These are phyloP conservation scores for Phyllotreta striolata DNA, from an alignment of 2,888 invertebrate genomes.

Conservation along the genomic window DNA sequence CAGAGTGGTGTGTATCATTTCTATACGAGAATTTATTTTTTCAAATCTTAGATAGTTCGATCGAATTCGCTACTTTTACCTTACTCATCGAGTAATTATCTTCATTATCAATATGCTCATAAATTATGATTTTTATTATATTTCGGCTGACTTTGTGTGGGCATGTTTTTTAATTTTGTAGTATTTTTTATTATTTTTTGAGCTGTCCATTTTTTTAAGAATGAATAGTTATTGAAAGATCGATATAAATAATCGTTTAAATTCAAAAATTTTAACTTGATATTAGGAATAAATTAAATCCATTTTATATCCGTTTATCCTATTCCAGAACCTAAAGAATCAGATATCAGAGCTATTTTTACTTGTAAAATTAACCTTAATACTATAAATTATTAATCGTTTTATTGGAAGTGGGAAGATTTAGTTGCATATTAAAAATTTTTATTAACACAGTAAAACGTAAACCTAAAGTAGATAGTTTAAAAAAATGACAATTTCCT, in stretches of 20 bases:
- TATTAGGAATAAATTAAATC: too few relatives aligned
- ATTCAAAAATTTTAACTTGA: background rate
- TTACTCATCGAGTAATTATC: background rate
- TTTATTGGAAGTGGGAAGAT: conserved; percentile 31
- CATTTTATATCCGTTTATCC: conserved; percentile 30
- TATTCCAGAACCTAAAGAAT: conserved; percentile 39
- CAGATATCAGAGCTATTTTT: conserved; percentile 53
- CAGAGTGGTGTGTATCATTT: too few relatives aligned
- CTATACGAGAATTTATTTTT: background rate
- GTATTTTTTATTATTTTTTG: conserved; percentile 16
- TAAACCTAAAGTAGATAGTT: conserved; percentile 11
- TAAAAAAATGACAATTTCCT: background rate
- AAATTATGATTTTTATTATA: conserved; percentile 24
- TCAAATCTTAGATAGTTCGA: background rate
- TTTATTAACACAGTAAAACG: background rate
- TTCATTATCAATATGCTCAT: conserved; percentile 26
- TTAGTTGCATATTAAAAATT: conserved; percentile 1
- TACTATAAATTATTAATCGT: conserved; percentile 23
- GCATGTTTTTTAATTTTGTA: conserved; percentile 25
- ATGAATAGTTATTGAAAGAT: background rate
- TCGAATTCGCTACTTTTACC: too few relatives aligned
- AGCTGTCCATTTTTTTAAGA: conserved; percentile 7
- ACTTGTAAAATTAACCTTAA: conserved; percentile 38
- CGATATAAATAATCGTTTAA: too few relatives aligned
- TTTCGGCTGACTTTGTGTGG: conserved; percentile 28